Evolutionary conservation across 2,797 vertebrate genomes (phyloP), one percentile per base, ranked within the genome.

Genomic region (Sebastes wilsoni): DNA sequence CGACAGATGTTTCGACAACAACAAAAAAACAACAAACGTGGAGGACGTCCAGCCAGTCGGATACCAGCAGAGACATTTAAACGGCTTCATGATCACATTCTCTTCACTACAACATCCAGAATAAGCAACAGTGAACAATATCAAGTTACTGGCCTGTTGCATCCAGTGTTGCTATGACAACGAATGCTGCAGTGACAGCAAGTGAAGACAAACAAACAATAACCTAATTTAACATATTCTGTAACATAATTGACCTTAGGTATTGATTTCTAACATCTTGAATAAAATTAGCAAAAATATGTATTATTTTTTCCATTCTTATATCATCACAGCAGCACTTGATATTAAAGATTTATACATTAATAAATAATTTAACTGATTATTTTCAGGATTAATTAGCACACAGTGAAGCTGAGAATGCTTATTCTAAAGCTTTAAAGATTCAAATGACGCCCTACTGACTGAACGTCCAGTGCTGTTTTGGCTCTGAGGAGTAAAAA

Each of bases 161-260:
- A 54, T 32, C 52, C 18, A 4, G 68, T 12, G 60, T 8, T 38
- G 32, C 28, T 30, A 28, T 80, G 77, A 75, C 82, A 76, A 72
- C 72, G 14, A 54, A 71, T 5, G 25, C 52, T 34, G 23, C 38
- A 38, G 28, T 28, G n/a, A 55, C 16, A 36, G 60, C 27, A 73
- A 18, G 23, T 38, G 4, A 16, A 18, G 52, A 56, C 72, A 66
- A 34, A 56, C 10, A 42, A 38, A 56, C 10, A 56, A 38, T 5
- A 42, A 58, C 36, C 8, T 32, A 4, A 62, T 22, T 16, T 11
- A 69, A 34, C 38, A 36, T 54, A 5, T 2, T 27, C 6, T n/a
- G 18, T 12, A 46, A 58, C 34, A 38, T 8, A 30, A 27, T 0
- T 22, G 5, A 28, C 23, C 0, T 1, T 12, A 58, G 1, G 27